Evolutionary conservation across 2,888 invertebrate genomes (phyloP), one percentile per base, ranked within the genome.

Genomic region (Caenorhabditis sp.): DNA sequence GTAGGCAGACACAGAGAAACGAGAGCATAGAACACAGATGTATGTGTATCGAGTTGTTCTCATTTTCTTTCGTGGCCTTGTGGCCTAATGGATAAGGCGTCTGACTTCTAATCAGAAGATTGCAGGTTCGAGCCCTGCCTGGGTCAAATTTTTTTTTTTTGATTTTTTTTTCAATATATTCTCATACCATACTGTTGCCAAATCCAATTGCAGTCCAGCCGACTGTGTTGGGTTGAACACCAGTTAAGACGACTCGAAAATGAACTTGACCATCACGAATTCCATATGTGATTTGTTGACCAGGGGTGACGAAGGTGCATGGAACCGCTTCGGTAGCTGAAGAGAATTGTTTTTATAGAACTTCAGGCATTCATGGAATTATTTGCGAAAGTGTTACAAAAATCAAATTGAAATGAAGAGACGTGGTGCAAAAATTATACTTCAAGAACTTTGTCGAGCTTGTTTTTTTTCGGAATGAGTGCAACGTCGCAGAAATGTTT

Each of bases 41-140:
- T 37, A 50, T 50, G 17, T 50, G 50, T 50, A 50, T 19, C 4
- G 50, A 4, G 17, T 19, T 50, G 5, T 4, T 50, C 14, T 5
- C 19, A 8, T 4, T 4, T 50, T 50, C 12, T 5, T 4, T 49
- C 62, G 70, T 79, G 81, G 79, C 80, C 82, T 76, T 79, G 83
- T 84, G 84, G 84, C 84, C 83, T 82, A 84, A 84, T 83, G 84
- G 84, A 84, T 84, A 84, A 84, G 84, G 84, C 82, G 84, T 84
- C 83, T 83, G 84, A 83, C 84, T 84, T 82, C 84, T 81, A 81
- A 84, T 83, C 84, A 83, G 83, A 83, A 83, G 83, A 84, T 81
- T 84, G 83, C 79, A 82, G 82, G 84, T 83, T 83, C 83, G 81
- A 83, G 72, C 83, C 82, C 84, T 81, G 81, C 81, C 81, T 76